These are phyloP conservation scores for Mesitornis unicolor DNA, from an alignment of 2,113 vertebrate genomes.

Conservation along the genomic window DNA sequence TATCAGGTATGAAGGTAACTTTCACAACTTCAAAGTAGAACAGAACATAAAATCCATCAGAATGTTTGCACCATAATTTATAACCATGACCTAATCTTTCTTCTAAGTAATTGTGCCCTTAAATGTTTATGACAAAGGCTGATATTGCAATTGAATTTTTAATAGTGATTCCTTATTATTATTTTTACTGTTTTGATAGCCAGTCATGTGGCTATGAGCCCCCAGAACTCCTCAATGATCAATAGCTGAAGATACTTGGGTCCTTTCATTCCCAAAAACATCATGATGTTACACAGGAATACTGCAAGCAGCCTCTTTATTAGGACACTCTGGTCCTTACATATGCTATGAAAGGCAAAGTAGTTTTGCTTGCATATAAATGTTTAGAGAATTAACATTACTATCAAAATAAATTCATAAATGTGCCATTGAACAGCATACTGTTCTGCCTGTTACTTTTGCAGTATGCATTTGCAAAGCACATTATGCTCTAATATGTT, in stretches of 20 bases:
- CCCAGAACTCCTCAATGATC: neutral
- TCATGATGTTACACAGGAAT: neutral
- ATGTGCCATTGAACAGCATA: neutral
- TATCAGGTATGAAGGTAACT: neutral
- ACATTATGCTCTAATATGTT: neutral
- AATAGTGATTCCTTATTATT: neutral
- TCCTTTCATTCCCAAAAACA: neutral
- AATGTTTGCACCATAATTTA: neutral
- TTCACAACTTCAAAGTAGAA: neutral
- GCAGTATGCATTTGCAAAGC: neutral
- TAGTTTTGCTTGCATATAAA: neutral
- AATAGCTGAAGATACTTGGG: rapidly evolving
- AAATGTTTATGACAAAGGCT: neutral
- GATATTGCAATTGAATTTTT: neutral
- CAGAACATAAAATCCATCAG: neutral
- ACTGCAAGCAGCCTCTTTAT: neutral
- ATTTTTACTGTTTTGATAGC: neutral
- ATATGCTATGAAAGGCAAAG: neutral
- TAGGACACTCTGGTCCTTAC: too few species aligned
- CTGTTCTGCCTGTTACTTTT: neutral
- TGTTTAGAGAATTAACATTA: neutral
- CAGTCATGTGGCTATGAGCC: neutral
- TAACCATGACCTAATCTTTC: neutral
- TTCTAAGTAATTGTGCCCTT: neutral
- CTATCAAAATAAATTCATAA: neutral